phyloP scores from a whole-genome alignment of 2,888 invertebrate species.

The Caenorhabditis drosophilae region DNA sequence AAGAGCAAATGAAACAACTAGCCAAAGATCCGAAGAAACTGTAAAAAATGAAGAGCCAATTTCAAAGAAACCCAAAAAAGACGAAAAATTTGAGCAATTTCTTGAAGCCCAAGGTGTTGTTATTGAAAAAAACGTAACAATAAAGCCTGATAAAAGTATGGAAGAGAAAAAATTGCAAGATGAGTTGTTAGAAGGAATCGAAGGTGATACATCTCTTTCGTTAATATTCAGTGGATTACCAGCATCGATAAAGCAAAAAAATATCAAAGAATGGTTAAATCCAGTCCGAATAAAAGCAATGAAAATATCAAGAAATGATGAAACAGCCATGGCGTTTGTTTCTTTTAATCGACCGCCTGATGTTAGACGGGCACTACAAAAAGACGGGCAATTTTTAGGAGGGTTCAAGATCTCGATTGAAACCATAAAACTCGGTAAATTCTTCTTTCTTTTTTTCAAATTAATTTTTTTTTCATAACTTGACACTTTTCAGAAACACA shows the following conservation, averaged over 20 bases:
- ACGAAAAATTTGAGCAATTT: slow-evolving; percentile 88
- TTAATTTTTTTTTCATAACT: background rate
- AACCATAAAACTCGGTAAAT: slow-evolving; percentile 7
- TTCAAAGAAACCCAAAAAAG: slow-evolving; percentile 65
- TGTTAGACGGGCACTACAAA: slow-evolving; percentile 51
- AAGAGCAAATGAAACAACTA: slow-evolving; percentile 30
- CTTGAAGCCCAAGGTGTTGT: slow-evolving; percentile 80
- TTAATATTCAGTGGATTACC: slow-evolving; percentile 62
- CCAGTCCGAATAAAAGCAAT: slow-evolving; percentile 62
- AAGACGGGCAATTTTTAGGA: slow-evolving; percentile 59
- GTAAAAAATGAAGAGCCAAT: slow-evolving; percentile 15
- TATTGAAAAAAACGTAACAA: slow-evolving; percentile 37
- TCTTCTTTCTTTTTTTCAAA: background rate
- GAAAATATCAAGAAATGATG: slow-evolving; percentile 47
- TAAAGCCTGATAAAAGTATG: slow-evolving; percentile 64
- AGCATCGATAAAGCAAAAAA: slow-evolving; percentile 54
- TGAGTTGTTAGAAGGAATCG: slow-evolving; percentile 51
- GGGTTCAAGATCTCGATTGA: slow-evolving; percentile 56
- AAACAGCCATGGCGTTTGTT: slow-evolving; percentile 53
- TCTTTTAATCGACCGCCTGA: slow-evolving; percentile 59
- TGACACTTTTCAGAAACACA: too few relatives aligned
- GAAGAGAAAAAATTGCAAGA: slow-evolving; percentile 36
- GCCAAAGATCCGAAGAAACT: slow-evolving; percentile 6
- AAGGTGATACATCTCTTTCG: slow-evolving; percentile 58
- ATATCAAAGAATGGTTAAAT: slow-evolving; percentile 64